phyloP scores from a whole-genome alignment of 2,888 invertebrate species.

The Agriopis leucophaearia region DNA sequence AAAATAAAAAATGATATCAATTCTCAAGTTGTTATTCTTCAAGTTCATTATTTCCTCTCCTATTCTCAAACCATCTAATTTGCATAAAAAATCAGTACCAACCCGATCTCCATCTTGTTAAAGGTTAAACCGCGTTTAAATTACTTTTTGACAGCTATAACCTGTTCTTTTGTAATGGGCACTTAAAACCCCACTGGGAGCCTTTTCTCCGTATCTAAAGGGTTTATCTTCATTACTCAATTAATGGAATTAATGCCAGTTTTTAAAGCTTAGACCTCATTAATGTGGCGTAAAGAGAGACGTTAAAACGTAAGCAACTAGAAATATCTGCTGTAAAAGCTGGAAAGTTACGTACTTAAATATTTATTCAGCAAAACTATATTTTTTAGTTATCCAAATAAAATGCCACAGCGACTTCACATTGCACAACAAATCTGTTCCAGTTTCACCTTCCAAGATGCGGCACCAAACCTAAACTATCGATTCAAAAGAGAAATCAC shows the following conservation, averaged over 20 bases:
- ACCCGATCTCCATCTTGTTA: conserved; percentile 32
- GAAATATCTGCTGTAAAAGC: not conserved
- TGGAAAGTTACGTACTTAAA: not conserved
- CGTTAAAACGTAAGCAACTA: not conserved
- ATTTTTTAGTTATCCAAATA: not conserved
- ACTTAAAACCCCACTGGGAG: conserved; percentile 37
- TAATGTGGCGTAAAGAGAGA: conserved; percentile 14
- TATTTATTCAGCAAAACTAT: not conserved
- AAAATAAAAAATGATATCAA: too few relatives aligned
- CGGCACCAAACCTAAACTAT: too few relatives aligned
- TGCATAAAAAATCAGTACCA: conserved; percentile 35
- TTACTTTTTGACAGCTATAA: conserved; percentile 52
- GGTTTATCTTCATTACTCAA: conserved; percentile 48
- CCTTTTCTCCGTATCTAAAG: conserved; percentile 41
- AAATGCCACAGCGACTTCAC: too few relatives aligned
- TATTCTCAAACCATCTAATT: conserved; percentile 19
- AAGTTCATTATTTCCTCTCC: not conserved
- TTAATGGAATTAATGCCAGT: conserved; percentile 44
- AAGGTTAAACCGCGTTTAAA: conserved; percentile 43
- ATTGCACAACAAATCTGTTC: too few relatives aligned
- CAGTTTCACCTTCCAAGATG: too few relatives aligned
- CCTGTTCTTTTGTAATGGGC: conserved; percentile 45
- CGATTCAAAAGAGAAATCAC: too few relatives aligned
- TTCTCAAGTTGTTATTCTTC: not conserved
- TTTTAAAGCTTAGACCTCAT: conserved; percentile 35